A percentile compares a stretch with the other conserved stretches of the same genome.
Conservation (phyloP, 2,797 vertebrate species). For the Triplophysa bombifrons region DNA sequence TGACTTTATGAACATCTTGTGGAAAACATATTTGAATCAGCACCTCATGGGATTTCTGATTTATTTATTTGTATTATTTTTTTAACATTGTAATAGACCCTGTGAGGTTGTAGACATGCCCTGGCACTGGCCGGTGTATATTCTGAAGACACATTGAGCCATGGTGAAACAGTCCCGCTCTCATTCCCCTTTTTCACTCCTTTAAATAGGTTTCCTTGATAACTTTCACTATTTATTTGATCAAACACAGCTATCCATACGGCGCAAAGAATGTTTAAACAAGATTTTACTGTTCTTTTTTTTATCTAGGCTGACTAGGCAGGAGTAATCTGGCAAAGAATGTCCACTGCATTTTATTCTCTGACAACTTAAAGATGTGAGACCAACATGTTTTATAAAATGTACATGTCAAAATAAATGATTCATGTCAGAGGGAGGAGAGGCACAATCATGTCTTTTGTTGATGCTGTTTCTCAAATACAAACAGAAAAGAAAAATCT, state of each 20-base stretch:
- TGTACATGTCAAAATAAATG: slow-evolving; percentile 27
- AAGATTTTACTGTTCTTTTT: neutral
- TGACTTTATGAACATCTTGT: too few relatives aligned
- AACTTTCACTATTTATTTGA: neutral
- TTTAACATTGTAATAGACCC: too few relatives aligned
- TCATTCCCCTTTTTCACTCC: too few relatives aligned
- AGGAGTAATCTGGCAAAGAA: slow-evolving; percentile 6
- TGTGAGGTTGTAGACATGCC: too few relatives aligned
- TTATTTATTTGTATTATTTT: too few relatives aligned
- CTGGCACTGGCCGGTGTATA: too few relatives aligned
- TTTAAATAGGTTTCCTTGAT: neutral
- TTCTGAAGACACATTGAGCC: too few relatives aligned
- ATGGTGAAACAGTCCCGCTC: too few relatives aligned
- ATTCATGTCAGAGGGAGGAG: slow-evolving; percentile 18
- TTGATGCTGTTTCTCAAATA: slow-evolving; percentile 7
- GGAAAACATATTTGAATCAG: too few relatives aligned
- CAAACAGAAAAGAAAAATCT: slow-evolving; percentile 17
- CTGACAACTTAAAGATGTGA: slow-evolving; percentile 19
- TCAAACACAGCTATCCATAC: neutral
- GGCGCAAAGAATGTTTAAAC: slow-evolving; percentile 12
- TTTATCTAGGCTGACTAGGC: too few relatives aligned
- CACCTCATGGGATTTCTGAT: too few relatives aligned
- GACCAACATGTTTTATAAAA: slow-evolving; percentile 41
- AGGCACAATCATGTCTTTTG: slow-evolving; percentile 20
- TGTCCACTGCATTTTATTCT: slow-evolving; percentile 18